A percentile compares a stretch with the other conserved stretches of the same genome.
phyloP scores from a whole-genome alignment of 1,140 invertebrate species.

The Rhagoletis zephyria region DNA sequence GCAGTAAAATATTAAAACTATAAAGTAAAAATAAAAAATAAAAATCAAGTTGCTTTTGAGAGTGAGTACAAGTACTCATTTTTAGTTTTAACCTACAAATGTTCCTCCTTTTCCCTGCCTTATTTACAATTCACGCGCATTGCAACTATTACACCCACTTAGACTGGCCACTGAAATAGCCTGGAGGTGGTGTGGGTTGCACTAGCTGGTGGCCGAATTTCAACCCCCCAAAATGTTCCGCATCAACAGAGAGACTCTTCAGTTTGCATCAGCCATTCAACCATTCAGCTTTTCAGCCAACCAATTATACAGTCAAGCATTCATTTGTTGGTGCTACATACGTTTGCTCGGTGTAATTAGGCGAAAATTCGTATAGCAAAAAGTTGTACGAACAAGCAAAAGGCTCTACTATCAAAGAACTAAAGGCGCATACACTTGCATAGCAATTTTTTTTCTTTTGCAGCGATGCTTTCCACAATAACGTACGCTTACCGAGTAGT shows the following conservation, averaged over 20 bases:
- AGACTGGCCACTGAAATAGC: not conserved
- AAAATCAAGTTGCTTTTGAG: not conserved
- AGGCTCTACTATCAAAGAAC: not conserved
- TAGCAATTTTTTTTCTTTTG: not conserved
- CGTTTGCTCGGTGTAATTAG: conserved; percentile 28
- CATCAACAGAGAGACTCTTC: no score
- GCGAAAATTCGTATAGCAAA: conserved; percentile 2
- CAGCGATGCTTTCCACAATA: not conserved
- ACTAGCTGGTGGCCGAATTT: not conserved
- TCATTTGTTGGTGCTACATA: not conserved
- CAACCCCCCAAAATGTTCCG: conserved; percentile 2
- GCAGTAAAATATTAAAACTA: not conserved
- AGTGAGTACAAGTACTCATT: not conserved
- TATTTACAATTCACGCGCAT: no score
- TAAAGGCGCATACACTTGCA: not conserved
- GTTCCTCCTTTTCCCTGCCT: not conserved
- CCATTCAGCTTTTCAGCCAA: not conserved
- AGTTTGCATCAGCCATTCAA: not conserved
- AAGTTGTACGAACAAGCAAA: not conserved
- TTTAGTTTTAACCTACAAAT: not conserved
- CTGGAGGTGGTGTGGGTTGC: not conserved
- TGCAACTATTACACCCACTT: conserved; percentile 14
- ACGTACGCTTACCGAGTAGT: not conserved
- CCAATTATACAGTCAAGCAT: not conserved
- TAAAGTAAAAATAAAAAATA: not conserved